phyloP scores from a whole-genome alignment of 2,113 vertebrate species.

The Lipophrys pholis region DNA sequence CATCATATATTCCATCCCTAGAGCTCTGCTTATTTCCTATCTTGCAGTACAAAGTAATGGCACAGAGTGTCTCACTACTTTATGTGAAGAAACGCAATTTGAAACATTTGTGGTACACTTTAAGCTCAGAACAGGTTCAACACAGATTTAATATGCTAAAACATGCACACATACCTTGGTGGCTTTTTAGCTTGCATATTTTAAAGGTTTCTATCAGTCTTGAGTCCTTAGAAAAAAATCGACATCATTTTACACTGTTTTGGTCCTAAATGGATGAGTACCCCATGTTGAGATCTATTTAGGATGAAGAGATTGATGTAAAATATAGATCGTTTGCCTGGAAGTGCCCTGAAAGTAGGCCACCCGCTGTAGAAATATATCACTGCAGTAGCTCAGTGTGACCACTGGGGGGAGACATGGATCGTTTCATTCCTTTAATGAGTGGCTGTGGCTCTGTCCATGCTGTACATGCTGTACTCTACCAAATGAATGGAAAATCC shows the following conservation, averaged over 20 bases:
- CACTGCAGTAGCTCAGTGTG: not conserved
- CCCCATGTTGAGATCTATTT: constrained; percentile 31
- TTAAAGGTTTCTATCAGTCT: not conserved
- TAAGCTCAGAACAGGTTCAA: not conserved
- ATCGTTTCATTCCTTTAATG: constrained; percentile 18
- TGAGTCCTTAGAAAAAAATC: no score
- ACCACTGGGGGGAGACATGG: constrained; percentile 66
- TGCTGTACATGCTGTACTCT: not conserved
- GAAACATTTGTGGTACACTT: not conserved
- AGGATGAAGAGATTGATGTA: constrained; percentile 17
- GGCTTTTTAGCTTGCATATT: not conserved
- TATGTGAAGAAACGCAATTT: not conserved
- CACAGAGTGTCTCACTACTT: no score
- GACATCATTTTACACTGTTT: constrained; percentile 26
- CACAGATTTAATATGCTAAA: not conserved
- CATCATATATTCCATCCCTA: not conserved
- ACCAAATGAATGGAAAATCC: not conserved
- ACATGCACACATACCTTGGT: not conserved
- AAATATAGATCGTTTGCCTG: constrained; percentile 40
- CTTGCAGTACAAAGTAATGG: no score
- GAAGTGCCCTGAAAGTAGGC: constrained; percentile 10
- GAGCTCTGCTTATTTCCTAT: no score
- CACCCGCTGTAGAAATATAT: not conserved
- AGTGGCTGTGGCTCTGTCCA: no score
- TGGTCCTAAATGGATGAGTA: constrained; percentile 27